A percentile compares a stretch with the other conserved stretches of the same genome.
phyloP scores from a whole-genome alignment of 1,140 invertebrate species.

The Plectrocnemia conspersa region DNA sequence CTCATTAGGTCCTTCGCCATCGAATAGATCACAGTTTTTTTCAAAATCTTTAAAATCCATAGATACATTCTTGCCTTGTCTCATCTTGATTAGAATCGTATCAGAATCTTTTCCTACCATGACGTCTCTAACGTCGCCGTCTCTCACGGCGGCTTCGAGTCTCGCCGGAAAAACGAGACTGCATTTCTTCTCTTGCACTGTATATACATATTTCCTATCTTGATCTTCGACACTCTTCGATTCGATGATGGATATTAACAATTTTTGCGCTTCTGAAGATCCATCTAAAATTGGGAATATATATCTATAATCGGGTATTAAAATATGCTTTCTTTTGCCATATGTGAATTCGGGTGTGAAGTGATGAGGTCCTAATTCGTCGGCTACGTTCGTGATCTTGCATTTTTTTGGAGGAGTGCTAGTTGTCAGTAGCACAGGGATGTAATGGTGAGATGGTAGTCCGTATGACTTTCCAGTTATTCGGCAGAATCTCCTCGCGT shows the following conservation, averaged over 20 bases:
- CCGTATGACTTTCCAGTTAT: conserved; percentile 79
- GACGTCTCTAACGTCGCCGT: conserved; percentile 71
- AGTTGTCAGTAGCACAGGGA: conserved; percentile 65
- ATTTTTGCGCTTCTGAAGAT: conserved; percentile 58
- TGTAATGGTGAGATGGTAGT: conserved; percentile 70
- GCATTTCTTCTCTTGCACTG: conserved; percentile 65
- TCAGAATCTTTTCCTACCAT: conserved; percentile 70
- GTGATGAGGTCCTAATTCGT: conserved; percentile 55
- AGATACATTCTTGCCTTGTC: conserved; percentile 65
- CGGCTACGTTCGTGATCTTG: conserved; percentile 60
- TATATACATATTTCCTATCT: conserved; percentile 67
- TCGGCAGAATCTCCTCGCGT: conserved; percentile 71
- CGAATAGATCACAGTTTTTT: conserved; percentile 56
- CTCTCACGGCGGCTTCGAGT: conserved; percentile 69
- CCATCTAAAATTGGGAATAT: conserved; percentile 66
- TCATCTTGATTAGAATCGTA: conserved; percentile 66
- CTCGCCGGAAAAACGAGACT: conserved; percentile 70
- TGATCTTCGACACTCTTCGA: conserved; percentile 57
- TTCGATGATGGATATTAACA: conserved; percentile 56
- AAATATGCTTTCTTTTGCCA: conserved; percentile 59
- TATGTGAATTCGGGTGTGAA: conserved; percentile 55
- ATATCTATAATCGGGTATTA: conserved; percentile 68
- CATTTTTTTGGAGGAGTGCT: conserved; percentile 55
- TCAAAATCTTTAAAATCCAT: conserved; percentile 63
- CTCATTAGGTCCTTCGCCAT: conserved; percentile 61